phyloP scores from a whole-genome alignment of 2,888 invertebrate species.

The Holacanthella duospinosa region DNA sequence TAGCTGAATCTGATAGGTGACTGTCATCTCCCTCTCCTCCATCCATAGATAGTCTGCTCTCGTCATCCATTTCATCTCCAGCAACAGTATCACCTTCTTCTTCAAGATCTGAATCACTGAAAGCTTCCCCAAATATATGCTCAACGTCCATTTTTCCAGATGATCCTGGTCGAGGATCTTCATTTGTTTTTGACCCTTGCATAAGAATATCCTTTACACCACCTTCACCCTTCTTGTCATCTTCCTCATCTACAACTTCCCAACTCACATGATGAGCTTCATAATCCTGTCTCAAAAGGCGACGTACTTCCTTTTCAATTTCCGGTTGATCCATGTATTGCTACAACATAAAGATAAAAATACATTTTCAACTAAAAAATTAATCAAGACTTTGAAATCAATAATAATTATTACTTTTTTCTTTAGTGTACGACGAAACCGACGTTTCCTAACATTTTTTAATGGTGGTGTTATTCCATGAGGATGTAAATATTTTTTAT shows the following conservation, averaged over 20 bases:
- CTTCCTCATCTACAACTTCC: slow-evolving; percentile 77
- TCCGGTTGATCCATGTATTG: slow-evolving; percentile 88
- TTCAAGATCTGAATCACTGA: slow-evolving; percentile 70
- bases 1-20: slow-evolving; percentile 30
- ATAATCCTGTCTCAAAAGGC: slow-evolving; percentile 78
- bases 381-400: not conserved
- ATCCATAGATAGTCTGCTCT: slow-evolving; percentile 30
- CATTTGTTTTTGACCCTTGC: slow-evolving; percentile 37
- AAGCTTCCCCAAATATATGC: slow-evolving; percentile 81
- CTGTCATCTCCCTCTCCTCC: slow-evolving; percentile 18
- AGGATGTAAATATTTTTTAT: slow-evolving; percentile 86
- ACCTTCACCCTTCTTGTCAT: slow-evolving; percentile 45
- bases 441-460: slow-evolving; percentile 83
- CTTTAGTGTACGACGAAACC: slow-evolving; percentile 87
- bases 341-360: slow-evolving; percentile 7
- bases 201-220: slow-evolving; percentile 33
- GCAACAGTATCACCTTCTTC: slow-evolving; percentile 49
- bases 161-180: slow-evolving; percentile 22
- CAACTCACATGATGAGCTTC: slow-evolving; percentile 80
- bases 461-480: slow-evolving; percentile 93
- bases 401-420: slow-evolving; percentile 57
- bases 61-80: slow-evolving; percentile 23
- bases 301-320: slow-evolving; percentile 94
- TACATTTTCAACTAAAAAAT: not conserved
- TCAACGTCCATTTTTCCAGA: slow-evolving; percentile 42